Conservation (phyloP, 2,797 vertebrate species). For the Acridotheres tristis region DNA sequence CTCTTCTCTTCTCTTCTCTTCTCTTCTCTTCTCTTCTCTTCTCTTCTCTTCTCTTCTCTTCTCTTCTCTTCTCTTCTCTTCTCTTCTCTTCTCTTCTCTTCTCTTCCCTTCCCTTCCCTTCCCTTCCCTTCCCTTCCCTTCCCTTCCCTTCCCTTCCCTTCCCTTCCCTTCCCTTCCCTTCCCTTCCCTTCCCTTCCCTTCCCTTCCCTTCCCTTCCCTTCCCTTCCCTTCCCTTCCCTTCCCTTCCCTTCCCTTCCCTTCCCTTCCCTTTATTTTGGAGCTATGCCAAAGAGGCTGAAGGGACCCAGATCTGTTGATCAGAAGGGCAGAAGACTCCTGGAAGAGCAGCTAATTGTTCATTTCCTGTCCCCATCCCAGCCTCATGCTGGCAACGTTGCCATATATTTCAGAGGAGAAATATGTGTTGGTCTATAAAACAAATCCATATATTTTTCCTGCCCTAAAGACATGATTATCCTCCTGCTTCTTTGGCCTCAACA, state of each 20-base stretch:
- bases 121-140: no score
- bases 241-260: no score
- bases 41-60: no score
- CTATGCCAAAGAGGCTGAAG: not conserved
- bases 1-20: no score
- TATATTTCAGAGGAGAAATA: constrained; percentile 30
- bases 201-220: no score
- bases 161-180: no score
- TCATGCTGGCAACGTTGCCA: not conserved
- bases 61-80: no score
- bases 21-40: no score
- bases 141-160: not conserved
- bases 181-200: no score
- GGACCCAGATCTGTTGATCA: not conserved
- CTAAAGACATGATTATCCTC: not conserved
- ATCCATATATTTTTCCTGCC: not conserved
- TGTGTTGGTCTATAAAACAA: not conserved
- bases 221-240: no score
- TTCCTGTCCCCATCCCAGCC: not conserved
- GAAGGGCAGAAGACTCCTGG: not conserved
- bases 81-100: no score
- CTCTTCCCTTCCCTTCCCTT: no score
- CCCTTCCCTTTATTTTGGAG: not conserved
- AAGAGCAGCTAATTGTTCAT: not conserved
- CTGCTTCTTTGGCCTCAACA: not conserved